A percentile compares a stretch with the other conserved stretches of the same genome.
phyloP scores from a whole-genome alignment of 2,888 invertebrate species.

The Oxyteleia sp. region DNA sequence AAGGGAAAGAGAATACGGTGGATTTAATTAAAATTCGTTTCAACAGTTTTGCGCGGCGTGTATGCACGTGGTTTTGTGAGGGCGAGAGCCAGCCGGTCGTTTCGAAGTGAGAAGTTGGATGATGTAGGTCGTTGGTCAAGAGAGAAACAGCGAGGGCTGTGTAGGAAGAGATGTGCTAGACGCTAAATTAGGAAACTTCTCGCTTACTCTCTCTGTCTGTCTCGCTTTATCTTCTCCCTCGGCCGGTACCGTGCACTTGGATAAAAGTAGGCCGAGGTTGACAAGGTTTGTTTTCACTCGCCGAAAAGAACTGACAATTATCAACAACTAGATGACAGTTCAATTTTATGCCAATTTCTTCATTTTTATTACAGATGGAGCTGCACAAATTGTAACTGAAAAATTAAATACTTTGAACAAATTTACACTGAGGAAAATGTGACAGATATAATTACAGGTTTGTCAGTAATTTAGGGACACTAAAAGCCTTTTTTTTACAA shows the following conservation, averaged over 20 bases:
- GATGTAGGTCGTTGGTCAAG: slow-evolving; percentile 72
- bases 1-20: slow-evolving; percentile 62
- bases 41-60: slow-evolving; percentile 68
- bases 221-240: slow-evolving; percentile 4
- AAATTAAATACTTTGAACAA: too few relatives aligned
- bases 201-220: slow-evolving; percentile 5
- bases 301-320: slow-evolving; percentile 20
- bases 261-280: slow-evolving; percentile 72
- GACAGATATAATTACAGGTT: too few relatives aligned
- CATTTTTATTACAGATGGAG: too few relatives aligned
- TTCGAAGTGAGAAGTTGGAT: slow-evolving; percentile 65
- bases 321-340: slow-evolving; percentile 8
- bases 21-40: slow-evolving; percentile 79
- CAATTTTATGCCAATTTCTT: too few relatives aligned
- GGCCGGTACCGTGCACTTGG: slow-evolving; percentile 34
- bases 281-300: slow-evolving; percentile 43
- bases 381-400: too few relatives aligned
- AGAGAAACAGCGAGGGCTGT: slow-evolving; percentile 47
- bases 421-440: too few relatives aligned
- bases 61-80: slow-evolving; percentile 68
- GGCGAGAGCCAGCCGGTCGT: slow-evolving; percentile 51
- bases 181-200: slow-evolving; percentile 75
- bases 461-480: too few relatives aligned
- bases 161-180: slow-evolving; percentile 59
- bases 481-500: too few relatives aligned